Evolutionary conservation across 2,797 vertebrate species (phyloP).

Genomic region (Ceyx erithaca): DNA sequence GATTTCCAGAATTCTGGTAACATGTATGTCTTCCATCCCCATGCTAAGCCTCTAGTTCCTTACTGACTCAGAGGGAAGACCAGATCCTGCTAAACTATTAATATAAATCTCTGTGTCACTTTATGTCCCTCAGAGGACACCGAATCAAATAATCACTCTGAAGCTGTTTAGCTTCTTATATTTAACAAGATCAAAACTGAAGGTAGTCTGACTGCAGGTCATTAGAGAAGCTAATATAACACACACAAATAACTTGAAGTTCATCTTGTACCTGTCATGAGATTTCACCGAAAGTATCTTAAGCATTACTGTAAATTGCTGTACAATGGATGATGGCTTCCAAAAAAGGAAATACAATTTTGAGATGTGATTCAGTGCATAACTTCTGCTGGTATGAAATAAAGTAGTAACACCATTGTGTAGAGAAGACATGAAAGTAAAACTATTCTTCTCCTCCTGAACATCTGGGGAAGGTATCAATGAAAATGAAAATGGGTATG

Average conservation of each 20-base stretch:
- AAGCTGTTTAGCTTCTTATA: neutral
- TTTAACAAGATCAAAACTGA: neutral
- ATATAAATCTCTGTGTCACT: neutral
- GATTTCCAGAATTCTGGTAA: neutral
- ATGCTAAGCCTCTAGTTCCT: neutral
- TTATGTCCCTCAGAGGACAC: neutral
- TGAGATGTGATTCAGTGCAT: neutral
- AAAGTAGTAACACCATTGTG: neutral
- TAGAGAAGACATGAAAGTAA: neutral
- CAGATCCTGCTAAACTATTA: neutral
- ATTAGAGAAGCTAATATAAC: neutral
- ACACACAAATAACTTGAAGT: neutral
- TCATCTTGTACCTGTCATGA: conserved; percentile 18
- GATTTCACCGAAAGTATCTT: neutral
- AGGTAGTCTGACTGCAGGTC: neutral
- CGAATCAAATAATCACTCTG: neutral
- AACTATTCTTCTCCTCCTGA: neutral
- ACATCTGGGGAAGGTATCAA: neutral
- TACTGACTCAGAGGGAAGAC: neutral
- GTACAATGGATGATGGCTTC: neutral
- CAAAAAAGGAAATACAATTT: neutral
- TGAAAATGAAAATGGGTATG: neutral
- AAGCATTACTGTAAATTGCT: neutral
- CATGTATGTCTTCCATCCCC: neutral
- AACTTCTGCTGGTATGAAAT: neutral